These are phyloP conservation scores for Melikaiella ostensackeni DNA, from an alignment of 2,888 invertebrate species.

Conservation along the genomic window DNA sequence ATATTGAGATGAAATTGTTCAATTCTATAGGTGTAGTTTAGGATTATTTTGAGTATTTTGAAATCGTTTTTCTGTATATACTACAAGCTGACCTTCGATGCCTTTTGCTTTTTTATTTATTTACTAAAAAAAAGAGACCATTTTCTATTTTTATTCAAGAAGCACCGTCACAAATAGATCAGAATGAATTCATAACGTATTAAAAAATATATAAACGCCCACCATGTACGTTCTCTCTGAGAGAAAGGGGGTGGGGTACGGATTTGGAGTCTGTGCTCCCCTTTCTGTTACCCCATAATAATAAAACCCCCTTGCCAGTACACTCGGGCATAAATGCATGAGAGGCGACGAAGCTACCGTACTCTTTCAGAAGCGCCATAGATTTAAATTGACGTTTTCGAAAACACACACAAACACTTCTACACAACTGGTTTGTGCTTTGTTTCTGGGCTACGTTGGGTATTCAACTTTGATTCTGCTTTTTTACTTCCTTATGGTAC, in stretches of 20 bases:
- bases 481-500: not conserved
- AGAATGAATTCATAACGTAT: slow-evolving; percentile 14
- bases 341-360: slow-evolving; percentile 35
- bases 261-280: slow-evolving; percentile 45
- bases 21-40: not conserved
- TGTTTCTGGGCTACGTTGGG: slow-evolving; percentile 5
- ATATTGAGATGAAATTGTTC: not conserved
- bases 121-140: too few species aligned
- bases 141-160: too few species aligned
- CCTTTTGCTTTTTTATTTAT: not conserved
- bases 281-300: slow-evolving; percentile 42
- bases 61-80: not conserved
- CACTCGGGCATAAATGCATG: slow-evolving; percentile 30
- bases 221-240: not conserved
- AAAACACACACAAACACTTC: slow-evolving; percentile 53
- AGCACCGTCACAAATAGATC: not conserved
- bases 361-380: slow-evolving; percentile 45
- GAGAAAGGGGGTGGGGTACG: slow-evolving; percentile 22
- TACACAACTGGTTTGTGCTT: slow-evolving; percentile 16
- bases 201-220: slow-evolving; percentile 20
- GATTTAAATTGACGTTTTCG: slow-evolving; percentile 65
- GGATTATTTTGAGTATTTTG: not conserved
- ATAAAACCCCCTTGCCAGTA: slow-evolving; percentile 52
- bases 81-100: too few species aligned
- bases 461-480: slow-evolving; percentile 20